Evolutionary conservation across 2,797 vertebrate species (phyloP), one percentile per base, ranked within the genome.

Genomic region (Thripadectes ignobilis): DNA sequence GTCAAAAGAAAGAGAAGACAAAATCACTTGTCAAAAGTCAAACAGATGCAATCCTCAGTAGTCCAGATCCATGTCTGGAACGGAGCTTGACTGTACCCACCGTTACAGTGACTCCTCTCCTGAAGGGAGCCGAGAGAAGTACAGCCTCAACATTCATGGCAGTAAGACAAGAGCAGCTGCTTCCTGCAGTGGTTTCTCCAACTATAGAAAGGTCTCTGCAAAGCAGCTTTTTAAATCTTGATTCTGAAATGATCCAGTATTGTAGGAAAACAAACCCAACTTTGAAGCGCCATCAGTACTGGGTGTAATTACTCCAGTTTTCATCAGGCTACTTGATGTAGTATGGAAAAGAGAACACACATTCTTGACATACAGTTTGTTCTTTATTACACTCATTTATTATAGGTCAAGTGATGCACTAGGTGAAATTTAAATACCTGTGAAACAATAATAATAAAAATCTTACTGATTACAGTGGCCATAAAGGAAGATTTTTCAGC

Each of bases 81-180:
- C 96, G 96, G 89, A 98, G 98, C 73, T 41, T 96, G 39, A 93
- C 98, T 3, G 88, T 99, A 65, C 98, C 99, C 49, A 95, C 95
- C 1, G 99, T 99, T 69, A 99, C 98, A 2, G 98, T 99, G 95
- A 99, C 98, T 27, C 98, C 98, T 48, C 96, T 99, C 49, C 97
- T 93, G 66, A 97, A 98, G 85, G 97, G 65, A 18, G 66, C 89
- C 69, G 96, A 98, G 63, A 95, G 72, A 81, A 93, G 85, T 52
- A 93, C 97, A 16, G 61, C 92, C 19, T 98, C 98, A 82, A 92
- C 98, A 6, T 91, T 96, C 12, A 9, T 96, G 27, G 76, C 95
- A 36, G 95, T 95, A 27, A 90, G 96, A 34, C 79, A 92, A 41
- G 89, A 97, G 51, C 61, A 78, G 49, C 54, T 90, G 45, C 94